Evolutionary conservation across 2,113 vertebrate species (phyloP).

Genomic region (Oncorhynchus nerka): DNA sequence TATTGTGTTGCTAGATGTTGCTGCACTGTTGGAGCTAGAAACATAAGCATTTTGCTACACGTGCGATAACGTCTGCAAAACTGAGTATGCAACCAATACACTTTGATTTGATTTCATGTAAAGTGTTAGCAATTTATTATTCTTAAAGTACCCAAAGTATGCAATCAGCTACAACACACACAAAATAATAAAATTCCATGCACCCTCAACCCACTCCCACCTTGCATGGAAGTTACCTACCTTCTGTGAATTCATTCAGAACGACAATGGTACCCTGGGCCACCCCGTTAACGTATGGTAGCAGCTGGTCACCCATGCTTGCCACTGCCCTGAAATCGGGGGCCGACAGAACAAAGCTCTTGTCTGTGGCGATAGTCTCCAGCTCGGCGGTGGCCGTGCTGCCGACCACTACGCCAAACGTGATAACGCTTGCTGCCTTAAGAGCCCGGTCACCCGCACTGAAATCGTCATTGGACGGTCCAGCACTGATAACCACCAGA

Average conservation of each 20-base stretch:
- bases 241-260: constrained; percentile 88
- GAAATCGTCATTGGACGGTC: constrained; percentile 89
- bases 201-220: constrained; percentile 18
- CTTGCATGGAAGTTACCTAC: constrained; percentile 82
- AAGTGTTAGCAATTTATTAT: background rate
- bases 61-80: too few species aligned
- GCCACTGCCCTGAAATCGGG: constrained; percentile 82
- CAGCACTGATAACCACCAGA: constrained; percentile 88
- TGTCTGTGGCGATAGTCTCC: constrained; percentile 85
- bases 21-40: too few species aligned
- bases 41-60: too few species aligned
- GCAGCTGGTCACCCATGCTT: constrained; percentile 79
- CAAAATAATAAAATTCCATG: background rate
- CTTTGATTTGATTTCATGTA: too few species aligned
- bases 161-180: background rate
- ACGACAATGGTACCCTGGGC: constrained; percentile 85
- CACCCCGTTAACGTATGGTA: constrained; percentile 84
- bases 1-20: too few species aligned
- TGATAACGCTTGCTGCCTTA: constrained; percentile 86
- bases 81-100: too few species aligned
- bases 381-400: constrained; percentile 81
- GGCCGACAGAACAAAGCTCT: constrained; percentile 81
- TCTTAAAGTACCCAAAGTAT: background rate
- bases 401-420: constrained; percentile 80
- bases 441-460: constrained; percentile 81